Evolutionary conservation across 2,113 vertebrate species (phyloP).

Genomic region (Rafetus swinhoei): DNA sequence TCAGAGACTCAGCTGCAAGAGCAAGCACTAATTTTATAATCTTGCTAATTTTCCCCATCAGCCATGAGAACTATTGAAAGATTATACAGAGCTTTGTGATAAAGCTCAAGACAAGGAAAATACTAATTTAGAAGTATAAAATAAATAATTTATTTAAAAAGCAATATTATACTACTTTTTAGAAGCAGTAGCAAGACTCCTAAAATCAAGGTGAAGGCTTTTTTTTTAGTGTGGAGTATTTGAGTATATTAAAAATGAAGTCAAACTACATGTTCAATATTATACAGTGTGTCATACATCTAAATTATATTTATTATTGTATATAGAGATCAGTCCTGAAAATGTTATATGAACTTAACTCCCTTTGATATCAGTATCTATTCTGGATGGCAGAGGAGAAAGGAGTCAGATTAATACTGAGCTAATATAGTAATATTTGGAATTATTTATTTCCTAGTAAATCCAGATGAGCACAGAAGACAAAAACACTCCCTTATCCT

Average conservation of each 20-base stretch:
- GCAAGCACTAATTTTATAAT: not conserved
- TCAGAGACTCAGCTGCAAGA: not conserved
- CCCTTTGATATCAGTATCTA: not conserved
- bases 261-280: not conserved
- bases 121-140: not conserved
- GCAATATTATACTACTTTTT: not conserved
- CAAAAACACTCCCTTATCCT: not conserved
- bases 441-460: not conserved
- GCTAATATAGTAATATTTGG: not conserved
- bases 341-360: not conserved
- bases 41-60: not conserved
- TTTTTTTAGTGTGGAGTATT: not conserved
- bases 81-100: not conserved
- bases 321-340: not conserved
- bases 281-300: not conserved
- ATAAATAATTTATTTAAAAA: not conserved
- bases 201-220: not conserved
- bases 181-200: not conserved
- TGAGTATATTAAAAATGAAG: not conserved
- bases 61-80: not conserved
- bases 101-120: not conserved
- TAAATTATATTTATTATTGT: not conserved
- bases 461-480: not conserved
- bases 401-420: not conserved
- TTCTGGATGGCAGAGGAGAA: not conserved